Base-by-base conservation (phyloP, 2,797 vertebrate genomes). In the Neosilurus hyrtlii region DNA sequence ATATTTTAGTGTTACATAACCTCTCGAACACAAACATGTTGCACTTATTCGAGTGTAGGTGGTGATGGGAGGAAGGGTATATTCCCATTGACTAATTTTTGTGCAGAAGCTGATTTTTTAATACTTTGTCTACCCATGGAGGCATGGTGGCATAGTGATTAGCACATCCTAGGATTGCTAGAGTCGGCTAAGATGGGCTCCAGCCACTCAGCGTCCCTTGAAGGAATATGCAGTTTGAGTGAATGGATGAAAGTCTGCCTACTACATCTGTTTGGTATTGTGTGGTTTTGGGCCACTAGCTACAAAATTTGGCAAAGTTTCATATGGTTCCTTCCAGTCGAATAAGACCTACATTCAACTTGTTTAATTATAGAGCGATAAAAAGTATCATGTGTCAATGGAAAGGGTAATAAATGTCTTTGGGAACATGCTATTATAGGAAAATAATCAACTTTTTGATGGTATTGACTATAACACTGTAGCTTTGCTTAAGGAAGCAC, bases 1-100 rank as follows among this genome's bases (percentile, higher is more conserved):
- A 66, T 71, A 26, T 78, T 81, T 35, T 37, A 56, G 82, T 63
- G 35, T 82, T 86, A 84, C 56, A 80, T 75, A 84, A 88, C 66
- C 56, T 72, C 37, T 24, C 65, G 71, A 43, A 77, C 65, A 76
- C 62, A 57, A 62, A 61, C 71, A 68, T 3, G 35, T 26, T 20
- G n/a, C 18, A 83, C 49, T 54, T 54, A 30, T 72, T 73, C 59
- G 65, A 72, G 26, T 63, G 82, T 72, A 67, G 16, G 49, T 61
- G 68, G 82, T 66, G 24, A 20, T 51, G 79, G 59, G 51, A 80
- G 26, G 20, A 72, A 71, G 62, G 14, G 82, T 66, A 79, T 56
- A 63, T 83, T 79, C 67, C 76, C 59, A 43, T 24, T 72, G 82
- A 72, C 56, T 54, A 24, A 70, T 83, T 66, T 66, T 37, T 63